phyloP scores from a whole-genome alignment of 2,113 vertebrate species.

The Chloropsis cyanopogon region DNA sequence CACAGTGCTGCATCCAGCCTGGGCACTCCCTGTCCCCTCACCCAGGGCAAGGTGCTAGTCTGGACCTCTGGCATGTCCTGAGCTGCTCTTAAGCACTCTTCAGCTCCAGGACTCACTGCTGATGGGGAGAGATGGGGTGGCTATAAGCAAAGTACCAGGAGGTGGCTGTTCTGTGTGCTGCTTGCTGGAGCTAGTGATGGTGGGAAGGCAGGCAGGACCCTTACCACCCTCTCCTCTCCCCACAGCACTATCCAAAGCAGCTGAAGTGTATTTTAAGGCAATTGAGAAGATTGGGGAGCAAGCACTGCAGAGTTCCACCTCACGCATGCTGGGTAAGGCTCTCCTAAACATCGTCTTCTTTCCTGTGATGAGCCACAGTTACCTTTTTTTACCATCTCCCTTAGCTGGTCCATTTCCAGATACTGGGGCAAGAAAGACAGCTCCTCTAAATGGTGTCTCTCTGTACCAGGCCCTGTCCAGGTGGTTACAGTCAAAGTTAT shows the following conservation, averaged over 20 bases:
- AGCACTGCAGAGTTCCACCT: constrained; percentile 83
- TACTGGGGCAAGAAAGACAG: not conserved
- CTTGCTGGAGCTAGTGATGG: not conserved
- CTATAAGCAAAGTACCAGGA: rapidly evolving
- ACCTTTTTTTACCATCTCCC: rapidly evolving
- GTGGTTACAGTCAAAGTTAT: not conserved
- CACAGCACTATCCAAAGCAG: constrained; percentile 81
- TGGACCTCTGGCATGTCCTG: not conserved
- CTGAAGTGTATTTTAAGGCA: constrained; percentile 88
- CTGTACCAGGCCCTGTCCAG: not conserved
- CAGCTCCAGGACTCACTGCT: not conserved
- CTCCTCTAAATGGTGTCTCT: not conserved
- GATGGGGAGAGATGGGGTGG: not conserved
- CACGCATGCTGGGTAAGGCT: constrained; percentile 83
- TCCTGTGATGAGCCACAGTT: not conserved
- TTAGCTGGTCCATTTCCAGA: not conserved
- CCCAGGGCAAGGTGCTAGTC: not conserved
- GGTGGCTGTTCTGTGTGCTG: not conserved
- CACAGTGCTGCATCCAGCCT: not conserved
- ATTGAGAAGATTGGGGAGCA: constrained; percentile 89
- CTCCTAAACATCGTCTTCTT: not conserved
- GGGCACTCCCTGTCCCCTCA: not conserved
- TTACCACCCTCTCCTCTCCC: not conserved
- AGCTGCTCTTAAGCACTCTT: not conserved
- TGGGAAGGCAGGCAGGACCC: not conserved